These are phyloP conservation scores for Phycodurus eques DNA, from an alignment of 2,113 vertebrate species.

Conservation along the genomic window DNA sequence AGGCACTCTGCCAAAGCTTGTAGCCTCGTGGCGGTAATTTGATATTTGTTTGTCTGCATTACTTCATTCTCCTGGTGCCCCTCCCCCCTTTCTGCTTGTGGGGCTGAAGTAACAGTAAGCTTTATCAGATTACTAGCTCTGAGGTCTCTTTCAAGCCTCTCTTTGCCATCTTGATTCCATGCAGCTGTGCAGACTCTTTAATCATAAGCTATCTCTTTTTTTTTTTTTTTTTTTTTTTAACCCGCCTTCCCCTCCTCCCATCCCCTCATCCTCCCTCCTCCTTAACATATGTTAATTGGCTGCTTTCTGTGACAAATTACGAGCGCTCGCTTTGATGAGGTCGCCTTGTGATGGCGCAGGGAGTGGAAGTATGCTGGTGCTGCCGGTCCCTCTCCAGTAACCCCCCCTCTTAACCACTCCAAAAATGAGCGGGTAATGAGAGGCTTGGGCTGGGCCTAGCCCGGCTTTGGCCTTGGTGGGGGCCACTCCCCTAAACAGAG, in stretches of 20 bases:
- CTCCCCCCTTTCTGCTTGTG: constrained; percentile 27
- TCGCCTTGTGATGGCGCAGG: constrained; percentile 91
- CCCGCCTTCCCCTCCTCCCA: constrained; percentile 53
- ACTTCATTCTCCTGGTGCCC: constrained; percentile 52
- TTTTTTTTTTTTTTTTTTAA: constrained; percentile 74
- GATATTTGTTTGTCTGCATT: constrained; percentile 74
- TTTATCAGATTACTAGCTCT: constrained; percentile 79
- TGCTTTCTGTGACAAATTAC: constrained; percentile 99
- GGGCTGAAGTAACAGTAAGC: constrained; percentile 74
- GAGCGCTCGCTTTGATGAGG: constrained; percentile 98
- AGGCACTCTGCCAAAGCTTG: constrained; percentile 65
- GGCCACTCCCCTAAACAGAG: constrained; percentile 71
- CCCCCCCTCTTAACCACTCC: constrained; percentile 78
- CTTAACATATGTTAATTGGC: constrained; percentile 98
- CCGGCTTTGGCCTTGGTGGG: constrained; percentile 72
- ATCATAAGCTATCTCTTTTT: constrained; percentile 96
- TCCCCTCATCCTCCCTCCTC: constrained; percentile 64
- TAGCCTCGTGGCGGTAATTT: constrained; percentile 74
- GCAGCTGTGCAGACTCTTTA: constrained; percentile 92
- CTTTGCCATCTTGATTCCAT: constrained; percentile 86
- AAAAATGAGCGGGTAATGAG: constrained; percentile 89
- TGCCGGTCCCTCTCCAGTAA: constrained; percentile 85
- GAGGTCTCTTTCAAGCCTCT: constrained; percentile 83
- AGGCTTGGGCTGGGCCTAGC: constrained; percentile 76
- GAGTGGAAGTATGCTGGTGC: constrained; percentile 81